These are phyloP conservation scores for Climacteris rufus DNA, from an alignment of 2,113 vertebrate species.

Conservation along the genomic window DNA sequence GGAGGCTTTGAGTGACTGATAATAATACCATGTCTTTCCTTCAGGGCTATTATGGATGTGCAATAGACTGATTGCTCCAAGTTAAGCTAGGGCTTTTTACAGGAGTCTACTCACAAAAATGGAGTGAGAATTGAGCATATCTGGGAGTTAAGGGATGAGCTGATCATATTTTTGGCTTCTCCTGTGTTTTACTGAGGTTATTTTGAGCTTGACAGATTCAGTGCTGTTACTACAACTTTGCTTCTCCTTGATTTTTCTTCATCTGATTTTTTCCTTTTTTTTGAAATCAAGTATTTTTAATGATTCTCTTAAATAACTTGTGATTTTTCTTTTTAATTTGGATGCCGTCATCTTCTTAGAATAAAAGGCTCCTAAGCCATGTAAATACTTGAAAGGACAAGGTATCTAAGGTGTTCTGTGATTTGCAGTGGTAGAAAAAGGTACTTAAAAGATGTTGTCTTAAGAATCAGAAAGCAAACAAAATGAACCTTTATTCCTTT, in stretches of 20 bases:
- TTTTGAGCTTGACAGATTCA: neutral
- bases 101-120: neutral
- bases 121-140: neutral
- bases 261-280: neutral
- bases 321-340: neutral
- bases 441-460: neutral
- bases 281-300: neutral
- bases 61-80: neutral
- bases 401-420: neutral
- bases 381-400: neutral
- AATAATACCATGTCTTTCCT: neutral
- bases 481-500: neutral
- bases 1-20: neutral
- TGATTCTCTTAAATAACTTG: neutral
- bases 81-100: neutral
- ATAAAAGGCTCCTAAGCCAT: neutral
- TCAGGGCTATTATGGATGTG: neutral
- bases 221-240: neutral
- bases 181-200: neutral
- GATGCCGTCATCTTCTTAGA: neutral
- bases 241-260: neutral
- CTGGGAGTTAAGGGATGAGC: neutral
- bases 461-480: neutral
- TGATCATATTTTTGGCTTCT: neutral
- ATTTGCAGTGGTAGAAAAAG: neutral